phyloP scores from a whole-genome alignment of 2,888 invertebrate genomes.

The Sinodicranocentrus sp. region DNA sequence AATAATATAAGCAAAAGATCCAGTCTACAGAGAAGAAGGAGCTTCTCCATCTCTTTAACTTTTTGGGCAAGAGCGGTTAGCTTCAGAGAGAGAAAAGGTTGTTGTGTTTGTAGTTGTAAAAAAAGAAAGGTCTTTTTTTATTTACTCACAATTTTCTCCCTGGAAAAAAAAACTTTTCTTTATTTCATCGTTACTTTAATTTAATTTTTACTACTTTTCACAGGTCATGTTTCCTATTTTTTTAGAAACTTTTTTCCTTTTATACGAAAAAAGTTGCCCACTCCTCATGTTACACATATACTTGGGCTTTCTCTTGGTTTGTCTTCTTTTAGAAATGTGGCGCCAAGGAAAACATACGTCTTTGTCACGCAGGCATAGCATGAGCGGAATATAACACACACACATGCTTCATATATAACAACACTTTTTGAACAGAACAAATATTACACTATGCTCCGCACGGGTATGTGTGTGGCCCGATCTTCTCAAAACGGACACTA shows the following conservation, averaged over 20 bases:
- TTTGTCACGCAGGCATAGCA: slow-evolving; percentile 54
- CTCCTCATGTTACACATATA: too few relatives aligned
- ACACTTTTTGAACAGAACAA: too few relatives aligned
- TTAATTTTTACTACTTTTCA: slow-evolving; percentile 59
- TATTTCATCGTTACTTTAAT: slow-evolving; percentile 41
- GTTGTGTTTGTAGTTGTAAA: too few relatives aligned
- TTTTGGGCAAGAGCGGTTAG: background rate
- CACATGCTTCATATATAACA: too few relatives aligned
- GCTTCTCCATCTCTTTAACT: too few relatives aligned
- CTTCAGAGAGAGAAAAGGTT: background rate
- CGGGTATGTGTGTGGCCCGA: too few relatives aligned
- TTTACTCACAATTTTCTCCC: slow-evolving; percentile 34
- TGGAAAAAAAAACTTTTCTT: slow-evolving; percentile 10
- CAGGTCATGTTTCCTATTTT: slow-evolving; percentile 56
- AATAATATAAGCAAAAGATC: background rate
- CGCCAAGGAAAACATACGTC: slow-evolving; percentile 71
- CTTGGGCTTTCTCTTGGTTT: background rate
- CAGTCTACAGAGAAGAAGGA: background rate
- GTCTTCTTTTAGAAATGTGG: slow-evolving; percentile 57
- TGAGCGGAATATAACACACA: background rate
- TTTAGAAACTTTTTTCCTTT: slow-evolving; percentile 14
- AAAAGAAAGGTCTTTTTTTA: slow-evolving; percentile 13
- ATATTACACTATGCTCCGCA: too few relatives aligned
- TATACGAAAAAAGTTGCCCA: too few relatives aligned
- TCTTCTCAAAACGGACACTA: too few relatives aligned